Conservation (phyloP, 1,140 invertebrate genomes). For the Caenorhabditis inopinata region DNA sequence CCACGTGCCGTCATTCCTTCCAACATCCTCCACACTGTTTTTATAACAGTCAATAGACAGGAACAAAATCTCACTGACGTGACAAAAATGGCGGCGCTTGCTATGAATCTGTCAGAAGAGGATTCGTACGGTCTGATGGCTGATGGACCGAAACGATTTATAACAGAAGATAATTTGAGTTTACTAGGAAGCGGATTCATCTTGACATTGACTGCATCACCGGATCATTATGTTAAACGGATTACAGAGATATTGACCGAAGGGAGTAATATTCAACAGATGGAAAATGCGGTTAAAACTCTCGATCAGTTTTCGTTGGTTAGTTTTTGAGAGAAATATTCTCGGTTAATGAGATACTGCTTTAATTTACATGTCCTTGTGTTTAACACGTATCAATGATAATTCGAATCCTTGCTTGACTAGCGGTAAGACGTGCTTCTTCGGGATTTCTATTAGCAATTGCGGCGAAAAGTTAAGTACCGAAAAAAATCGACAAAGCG, state of each 20-base stretch:
- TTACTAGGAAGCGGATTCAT: slow-evolving; percentile 54
- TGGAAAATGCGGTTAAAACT: slow-evolving; percentile 34
- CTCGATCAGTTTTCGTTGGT: slow-evolving; percentile 46
- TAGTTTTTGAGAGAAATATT: no score
- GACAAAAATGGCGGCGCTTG: slow-evolving; percentile 37
- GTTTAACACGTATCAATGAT: no score
- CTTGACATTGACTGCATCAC: slow-evolving; percentile 54
- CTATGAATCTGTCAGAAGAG: slow-evolving; percentile 41
- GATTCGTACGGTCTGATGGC: slow-evolving; percentile 54
- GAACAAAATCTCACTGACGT: slow-evolving; percentile 52
- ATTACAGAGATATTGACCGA: neutral
- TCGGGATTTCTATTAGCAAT: no score
- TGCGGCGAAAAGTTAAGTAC: no score
- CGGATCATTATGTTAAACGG: slow-evolving; percentile 36
- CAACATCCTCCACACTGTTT: slow-evolving; percentile 1
- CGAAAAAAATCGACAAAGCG: no score
- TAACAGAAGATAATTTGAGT: slow-evolving; percentile 54
- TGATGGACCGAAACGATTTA: slow-evolving; percentile 49
- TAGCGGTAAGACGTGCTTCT: no score
- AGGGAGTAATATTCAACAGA: slow-evolving; percentile 45
- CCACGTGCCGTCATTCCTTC: neutral
- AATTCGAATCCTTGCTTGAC: no score
- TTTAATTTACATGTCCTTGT: no score
- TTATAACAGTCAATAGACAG: slow-evolving; percentile 7
- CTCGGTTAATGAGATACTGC: no score